Conservation (phyloP, 2,797 vertebrate genomes). For the Siniperca scherzeri region DNA sequence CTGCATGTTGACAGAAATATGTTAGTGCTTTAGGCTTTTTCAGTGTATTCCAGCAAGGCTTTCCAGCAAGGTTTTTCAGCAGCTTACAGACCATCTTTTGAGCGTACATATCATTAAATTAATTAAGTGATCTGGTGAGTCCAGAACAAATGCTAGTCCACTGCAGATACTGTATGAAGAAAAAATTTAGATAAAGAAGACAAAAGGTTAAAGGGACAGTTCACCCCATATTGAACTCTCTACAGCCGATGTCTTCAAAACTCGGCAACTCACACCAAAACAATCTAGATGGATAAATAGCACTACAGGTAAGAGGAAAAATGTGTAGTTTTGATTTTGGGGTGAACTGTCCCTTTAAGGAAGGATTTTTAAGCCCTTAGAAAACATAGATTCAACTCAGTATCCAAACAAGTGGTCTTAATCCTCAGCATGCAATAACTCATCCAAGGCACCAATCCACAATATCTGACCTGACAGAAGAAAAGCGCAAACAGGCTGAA, state of each 20-base stretch:
- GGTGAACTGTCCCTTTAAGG: no score
- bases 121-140: not conserved
- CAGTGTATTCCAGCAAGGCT: not conserved
- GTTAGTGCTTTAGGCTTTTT: not conserved
- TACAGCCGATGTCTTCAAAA: no score
- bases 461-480: not conserved
- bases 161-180: no score
- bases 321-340: no score
- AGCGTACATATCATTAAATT: not conserved
- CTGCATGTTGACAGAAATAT: not conserved
- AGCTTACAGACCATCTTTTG: not conserved
- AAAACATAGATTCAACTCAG: slow-evolving; percentile 3
- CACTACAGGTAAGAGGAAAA: no score
- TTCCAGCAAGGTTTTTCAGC: not conserved
- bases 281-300: no score
- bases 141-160: not conserved
- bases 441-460: not conserved
- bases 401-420: not conserved
- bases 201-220: not conserved
- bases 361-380: not conserved
- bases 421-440: not conserved
- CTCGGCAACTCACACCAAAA: no score
- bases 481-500: not conserved
- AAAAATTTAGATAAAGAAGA: not conserved
- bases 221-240: no score